Base-by-base conservation (phyloP, 2,888 invertebrate species). In the Unio pictorum region DNA sequence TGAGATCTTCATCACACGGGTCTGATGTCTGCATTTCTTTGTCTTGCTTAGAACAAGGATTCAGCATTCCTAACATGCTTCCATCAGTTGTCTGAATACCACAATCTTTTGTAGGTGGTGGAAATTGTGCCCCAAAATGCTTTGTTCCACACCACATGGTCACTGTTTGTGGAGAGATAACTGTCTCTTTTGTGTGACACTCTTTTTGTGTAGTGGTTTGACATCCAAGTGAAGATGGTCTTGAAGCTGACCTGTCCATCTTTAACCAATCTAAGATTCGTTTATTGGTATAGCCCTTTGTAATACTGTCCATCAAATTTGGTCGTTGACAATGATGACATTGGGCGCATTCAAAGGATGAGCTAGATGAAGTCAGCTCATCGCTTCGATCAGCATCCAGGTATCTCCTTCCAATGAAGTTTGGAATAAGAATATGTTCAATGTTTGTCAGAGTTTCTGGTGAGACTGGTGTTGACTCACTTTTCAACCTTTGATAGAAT, bases 111-210 rank as follows among this genome's bases (percentile, higher is more conserved):
- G 86, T 84, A 57, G 78, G 78, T n/a, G 85, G 86, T 18, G 87
- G 87, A 67, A 86, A 87, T 77, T 87, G 87, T 8, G 85, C 80
- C 0, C 83, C 82, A 64, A 86, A 85, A 65, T 85, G 86, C 73
- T 84, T 87, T 8, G 86, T 86, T 8, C 87, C 87, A 56, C 83
- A 78, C 86, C 86, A 87, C n/a, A 84, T 72, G 5, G 82, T 84
- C 0, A 87, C 81, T 23, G 85, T 85, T 26, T 83, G 81, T 2
- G 86, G 85, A 8, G 85, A 85, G 26, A 85, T 78, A 8, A 78
- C 64, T 3, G 86, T 86, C 18, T 80, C 81, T 62, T 80, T 76
- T 23, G 72, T 73, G 26, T 61, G 65, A 67, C 68, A 78, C 34
- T 77, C 78, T 28, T 66, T 72, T 26, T 64, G 55, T 54, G 66